These are phyloP conservation scores for Petrophora chlorosata DNA, from an alignment of 2,888 invertebrate species.

Conservation along the genomic window DNA sequence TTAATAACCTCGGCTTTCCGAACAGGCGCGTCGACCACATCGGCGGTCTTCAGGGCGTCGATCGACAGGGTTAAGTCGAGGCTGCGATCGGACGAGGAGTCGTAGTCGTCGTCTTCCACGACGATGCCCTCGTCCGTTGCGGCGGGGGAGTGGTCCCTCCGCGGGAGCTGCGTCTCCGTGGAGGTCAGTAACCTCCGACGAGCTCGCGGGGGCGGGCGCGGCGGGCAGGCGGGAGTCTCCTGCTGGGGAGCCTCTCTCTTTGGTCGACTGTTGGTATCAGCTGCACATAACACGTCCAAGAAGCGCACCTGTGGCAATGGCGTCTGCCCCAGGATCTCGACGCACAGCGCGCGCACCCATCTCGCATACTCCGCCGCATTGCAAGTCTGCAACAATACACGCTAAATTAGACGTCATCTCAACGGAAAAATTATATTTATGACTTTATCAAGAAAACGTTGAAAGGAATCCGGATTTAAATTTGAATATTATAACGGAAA, in stretches of 20 bases:
- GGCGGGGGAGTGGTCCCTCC: slow-evolving; percentile 77
- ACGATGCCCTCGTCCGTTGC: slow-evolving; percentile 81
- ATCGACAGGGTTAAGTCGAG: slow-evolving; percentile 78
- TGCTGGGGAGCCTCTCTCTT: slow-evolving; percentile 65
- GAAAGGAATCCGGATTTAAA: slow-evolving; percentile 40
- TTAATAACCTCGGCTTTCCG: slow-evolving; percentile 74
- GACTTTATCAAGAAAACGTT: slow-evolving; percentile 45
- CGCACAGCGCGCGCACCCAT: slow-evolving; percentile 89
- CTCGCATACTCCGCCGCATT: slow-evolving; percentile 88
- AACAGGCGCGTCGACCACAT: slow-evolving; percentile 70
- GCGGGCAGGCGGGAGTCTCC: slow-evolving; percentile 66
- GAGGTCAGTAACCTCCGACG: slow-evolving; percentile 70
- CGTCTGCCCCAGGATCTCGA: slow-evolving; percentile 89
- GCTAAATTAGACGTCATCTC: slow-evolving; percentile 33
- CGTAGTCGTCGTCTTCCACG: slow-evolving; percentile 82
- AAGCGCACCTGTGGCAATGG: slow-evolving; percentile 89
- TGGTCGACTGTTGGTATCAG: slow-evolving; percentile 75
- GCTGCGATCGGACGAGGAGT: slow-evolving; percentile 83
- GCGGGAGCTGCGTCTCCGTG: slow-evolving; percentile 68
- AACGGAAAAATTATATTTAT: slow-evolving; percentile 46
- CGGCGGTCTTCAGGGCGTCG: slow-evolving; percentile 76
- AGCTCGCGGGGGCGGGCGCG: slow-evolving; percentile 74
- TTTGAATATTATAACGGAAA: slow-evolving; percentile 41
- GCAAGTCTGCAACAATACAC: slow-evolving; percentile 85
- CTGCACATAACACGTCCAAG: slow-evolving; percentile 87